Evolutionary conservation across 2,797 vertebrate genomes (phyloP).

Genomic region (Chelonia mydas): DNA sequence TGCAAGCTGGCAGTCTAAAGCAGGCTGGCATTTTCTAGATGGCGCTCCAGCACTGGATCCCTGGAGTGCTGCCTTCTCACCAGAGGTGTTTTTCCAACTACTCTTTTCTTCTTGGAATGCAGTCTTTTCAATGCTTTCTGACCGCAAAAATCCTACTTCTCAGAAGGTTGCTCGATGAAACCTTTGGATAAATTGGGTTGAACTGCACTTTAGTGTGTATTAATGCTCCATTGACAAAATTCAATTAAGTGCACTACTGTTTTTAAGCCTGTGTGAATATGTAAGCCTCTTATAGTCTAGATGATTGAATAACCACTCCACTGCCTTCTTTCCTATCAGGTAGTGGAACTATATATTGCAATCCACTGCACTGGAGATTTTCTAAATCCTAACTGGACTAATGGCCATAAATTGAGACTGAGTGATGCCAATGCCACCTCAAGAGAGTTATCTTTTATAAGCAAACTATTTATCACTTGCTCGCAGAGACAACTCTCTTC

Average conservation of each 20-base stretch:
- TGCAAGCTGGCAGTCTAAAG: not conserved
- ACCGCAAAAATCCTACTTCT: fast-evolving
- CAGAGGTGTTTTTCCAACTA: not conserved
- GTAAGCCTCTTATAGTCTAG: conserved; percentile 44
- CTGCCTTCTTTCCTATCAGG: not conserved
- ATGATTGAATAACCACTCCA: conserved; percentile 38
- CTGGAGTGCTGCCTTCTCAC: not conserved
- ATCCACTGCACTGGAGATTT: not conserved
- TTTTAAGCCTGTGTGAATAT: conserved; percentile 42
- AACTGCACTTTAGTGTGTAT: not conserved
- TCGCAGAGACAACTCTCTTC: conserved; percentile 46
- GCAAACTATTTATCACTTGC: conserved; percentile 68
- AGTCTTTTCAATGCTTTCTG: not conserved
- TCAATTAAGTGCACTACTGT: not conserved
- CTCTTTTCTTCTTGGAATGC: not conserved
- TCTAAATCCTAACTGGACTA: conserved; percentile 14
- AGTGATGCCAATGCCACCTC: not conserved
- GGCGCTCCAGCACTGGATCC: not conserved
- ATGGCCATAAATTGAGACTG: conserved; percentile 17
- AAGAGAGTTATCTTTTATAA: conserved; percentile 52
- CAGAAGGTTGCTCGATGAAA: not conserved
- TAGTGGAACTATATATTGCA: conserved; percentile 27
- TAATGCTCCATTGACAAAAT: conserved; percentile 16
- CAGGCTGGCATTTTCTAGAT: fast-evolving
- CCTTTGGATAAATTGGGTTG: not conserved